Conservation (phyloP, 2,797 vertebrate species). For the Emys orbicularis region DNA sequence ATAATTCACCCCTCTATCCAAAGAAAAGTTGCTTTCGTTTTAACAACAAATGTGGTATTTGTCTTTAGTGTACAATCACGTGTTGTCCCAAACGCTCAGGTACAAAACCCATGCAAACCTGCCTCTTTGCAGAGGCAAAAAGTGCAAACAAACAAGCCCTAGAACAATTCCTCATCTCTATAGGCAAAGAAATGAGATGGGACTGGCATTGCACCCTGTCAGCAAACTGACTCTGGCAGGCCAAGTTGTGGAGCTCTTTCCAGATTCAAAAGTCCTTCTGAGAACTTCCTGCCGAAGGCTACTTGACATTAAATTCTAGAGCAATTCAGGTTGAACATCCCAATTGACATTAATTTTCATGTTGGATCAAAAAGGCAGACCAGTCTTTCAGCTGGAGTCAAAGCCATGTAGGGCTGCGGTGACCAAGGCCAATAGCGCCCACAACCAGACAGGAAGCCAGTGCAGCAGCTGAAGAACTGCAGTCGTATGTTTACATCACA, state of each 20-base stretch:
- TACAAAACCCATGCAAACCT: conserved; percentile 16
- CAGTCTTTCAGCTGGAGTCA: neutral
- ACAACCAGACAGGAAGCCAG: conserved; percentile 47
- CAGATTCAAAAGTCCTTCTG: conserved; percentile 3
- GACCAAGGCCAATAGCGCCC: conserved; percentile 34
- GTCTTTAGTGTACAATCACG: conserved; percentile 1
- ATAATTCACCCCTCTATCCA: conserved; percentile 9
- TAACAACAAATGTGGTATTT: neutral
- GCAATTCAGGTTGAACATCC: conserved; percentile 71
- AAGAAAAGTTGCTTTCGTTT: neutral
- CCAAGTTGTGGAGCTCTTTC: conserved; percentile 49
- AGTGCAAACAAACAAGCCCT: conserved; percentile 26
- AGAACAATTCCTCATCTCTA: conserved; percentile 43
- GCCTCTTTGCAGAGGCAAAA: conserved; percentile 16
- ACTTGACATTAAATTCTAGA: conserved; percentile 67
- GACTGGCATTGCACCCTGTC: neutral
- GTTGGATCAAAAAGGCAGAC: conserved; percentile 36
- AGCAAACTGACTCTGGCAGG: conserved; percentile 1
- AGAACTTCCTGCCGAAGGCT: conserved; percentile 72
- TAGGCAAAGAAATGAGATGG: conserved; percentile 58
- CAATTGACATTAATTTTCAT: conserved; percentile 59
- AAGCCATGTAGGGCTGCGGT: conserved; percentile 17
- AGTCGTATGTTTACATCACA: neutral
- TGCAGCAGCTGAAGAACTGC: conserved; percentile 30
- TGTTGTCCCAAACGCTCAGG: conserved; percentile 4